phyloP scores from a whole-genome alignment of 2,113 vertebrate genomes.

The Polypterus bichir region DNA sequence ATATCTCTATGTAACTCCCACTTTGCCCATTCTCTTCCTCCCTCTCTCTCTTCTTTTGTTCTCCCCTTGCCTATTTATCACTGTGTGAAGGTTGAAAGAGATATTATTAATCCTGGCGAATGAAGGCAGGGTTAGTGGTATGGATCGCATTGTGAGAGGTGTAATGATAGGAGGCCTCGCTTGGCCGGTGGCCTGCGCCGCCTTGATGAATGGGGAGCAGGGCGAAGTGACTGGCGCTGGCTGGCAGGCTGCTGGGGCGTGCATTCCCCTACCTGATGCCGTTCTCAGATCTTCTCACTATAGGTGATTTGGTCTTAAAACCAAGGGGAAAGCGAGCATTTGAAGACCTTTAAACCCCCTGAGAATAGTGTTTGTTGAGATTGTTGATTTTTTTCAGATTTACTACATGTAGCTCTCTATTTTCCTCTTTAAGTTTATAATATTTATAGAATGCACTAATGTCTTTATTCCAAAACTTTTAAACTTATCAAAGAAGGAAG shows the following conservation, averaged over 20 bases:
- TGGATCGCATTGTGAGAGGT: conserved; percentile 98
- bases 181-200: conserved; percentile 97
- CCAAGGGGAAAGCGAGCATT: conserved; percentile 63
- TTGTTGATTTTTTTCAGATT: too few species aligned
- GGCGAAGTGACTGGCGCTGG: conserved; percentile 72
- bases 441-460: too few species aligned
- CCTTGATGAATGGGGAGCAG: conserved; percentile 98
- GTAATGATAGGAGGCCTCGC: conserved; percentile 99
- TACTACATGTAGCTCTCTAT: too few species aligned
- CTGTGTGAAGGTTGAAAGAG: conserved; percentile 99
- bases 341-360: too few species aligned
- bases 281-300: conserved; percentile 23
- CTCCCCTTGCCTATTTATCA: conserved; percentile 98
- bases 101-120: conserved; percentile 99
- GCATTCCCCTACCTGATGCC: conserved; percentile 37
- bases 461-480: too few species aligned
- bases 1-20: conserved; percentile 15
- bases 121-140: conserved; percentile 99
- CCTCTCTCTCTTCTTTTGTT: conserved; percentile 89
- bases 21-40: conserved; percentile 20
- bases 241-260: conserved; percentile 66
- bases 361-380: too few species aligned
- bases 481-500: too few species aligned
- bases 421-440: too few species aligned
- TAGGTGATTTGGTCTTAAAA: conserved; percentile 67